Base-by-base conservation (phyloP, 1,140 invertebrate genomes). In the Pachypeltis micranthus region DNA sequence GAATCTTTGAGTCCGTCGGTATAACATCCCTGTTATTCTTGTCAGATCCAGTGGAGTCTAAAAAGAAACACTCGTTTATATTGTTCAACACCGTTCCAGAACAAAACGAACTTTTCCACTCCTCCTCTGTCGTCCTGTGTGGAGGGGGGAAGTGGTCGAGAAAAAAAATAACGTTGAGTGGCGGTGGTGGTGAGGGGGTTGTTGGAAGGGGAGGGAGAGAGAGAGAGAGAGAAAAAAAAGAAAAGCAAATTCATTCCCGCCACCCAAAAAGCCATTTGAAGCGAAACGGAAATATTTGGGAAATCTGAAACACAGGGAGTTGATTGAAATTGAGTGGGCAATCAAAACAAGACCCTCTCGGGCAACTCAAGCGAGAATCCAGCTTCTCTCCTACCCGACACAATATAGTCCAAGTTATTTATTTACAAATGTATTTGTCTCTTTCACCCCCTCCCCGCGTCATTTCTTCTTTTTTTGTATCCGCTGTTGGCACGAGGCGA, bases 391-490 rank as follows among this genome's bases (percentile, higher is more conserved):
- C n/a, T n/a, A n/a, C 12, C 10, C 12, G 47, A 7, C 4, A 4
- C 10, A 10, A 7, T 16, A 14, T 10, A 21, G 21, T 4, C 19
- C 4, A 21, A 51, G 47, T 51, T 51, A 51, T 51, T 51, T 39
- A 39, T 39, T 51, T 51, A 51, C 47, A 51, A 51, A 51, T 21
- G 47, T 51, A 51, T 51, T 51, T 51, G n/a, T n/a, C n/a, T n/a
- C n/a, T n/a, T n/a, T n/a, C n/a, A n/a, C n/a, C n/a, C n/a, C n/a
- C n/a, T n/a, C n/a, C n/a, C n/a, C n/a, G n/a, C n/a, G n/a, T n/a
- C n/a, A n/a, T n/a, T n/a, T n/a, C n/a, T n/a, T n/a, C n/a, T n/a
- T n/a, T n/a, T n/a, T n/a, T n/a, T n/a, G n/a, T n/a, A n/a, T n/a
- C n/a, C n/a, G n/a, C n/a, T n/a, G n/a, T n/a, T n/a, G n/a, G n/a